Percentiles rank a stretch among this genome's conserved stretches.
Conservation (phyloP, 2,888 invertebrate genomes). For the Agrenia bidenticulata region DNA sequence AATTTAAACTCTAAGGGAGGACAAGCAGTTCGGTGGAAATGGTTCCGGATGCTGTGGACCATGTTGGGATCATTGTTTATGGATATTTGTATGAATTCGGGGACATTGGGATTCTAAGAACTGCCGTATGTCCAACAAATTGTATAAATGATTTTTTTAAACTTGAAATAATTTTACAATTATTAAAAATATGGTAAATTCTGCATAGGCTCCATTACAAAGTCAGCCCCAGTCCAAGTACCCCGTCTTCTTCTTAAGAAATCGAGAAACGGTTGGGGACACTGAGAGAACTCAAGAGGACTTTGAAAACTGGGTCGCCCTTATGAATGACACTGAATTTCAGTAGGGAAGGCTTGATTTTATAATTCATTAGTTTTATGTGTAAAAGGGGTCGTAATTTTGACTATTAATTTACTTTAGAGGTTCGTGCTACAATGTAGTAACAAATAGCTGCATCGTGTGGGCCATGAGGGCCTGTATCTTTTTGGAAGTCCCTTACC, state of each 20-base stretch:
- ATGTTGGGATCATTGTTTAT: constrained; percentile 46
- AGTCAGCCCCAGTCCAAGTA: constrained; percentile 44
- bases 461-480: constrained; percentile 42
- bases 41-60: constrained; percentile 50
- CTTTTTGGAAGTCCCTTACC: constrained; percentile 42
- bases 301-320: constrained; percentile 48
- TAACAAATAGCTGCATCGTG: constrained; percentile 43
- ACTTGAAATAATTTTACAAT: neutral
- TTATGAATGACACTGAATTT: constrained; percentile 38
- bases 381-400: too few species aligned
- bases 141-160: neutral
- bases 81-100: constrained; percentile 49
- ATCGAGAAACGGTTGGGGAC: constrained; percentile 38
- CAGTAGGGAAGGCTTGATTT: constrained; percentile 23
- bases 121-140: constrained; percentile 17
- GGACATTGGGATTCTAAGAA: constrained; percentile 43
- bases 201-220: constrained; percentile 27
- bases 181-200: neutral
- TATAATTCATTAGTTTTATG: too few species aligned
- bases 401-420: too few species aligned
- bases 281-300: constrained; percentile 41
- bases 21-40: constrained; percentile 37
- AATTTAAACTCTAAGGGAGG: constrained; percentile 19
- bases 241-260: constrained; percentile 44
- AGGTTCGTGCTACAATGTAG: constrained; percentile 45